A percentile compares a stretch with the other conserved stretches of the same genome.
phyloP scores from a whole-genome alignment of 2,888 invertebrate species.

The Notodonta ziczac region DNA sequence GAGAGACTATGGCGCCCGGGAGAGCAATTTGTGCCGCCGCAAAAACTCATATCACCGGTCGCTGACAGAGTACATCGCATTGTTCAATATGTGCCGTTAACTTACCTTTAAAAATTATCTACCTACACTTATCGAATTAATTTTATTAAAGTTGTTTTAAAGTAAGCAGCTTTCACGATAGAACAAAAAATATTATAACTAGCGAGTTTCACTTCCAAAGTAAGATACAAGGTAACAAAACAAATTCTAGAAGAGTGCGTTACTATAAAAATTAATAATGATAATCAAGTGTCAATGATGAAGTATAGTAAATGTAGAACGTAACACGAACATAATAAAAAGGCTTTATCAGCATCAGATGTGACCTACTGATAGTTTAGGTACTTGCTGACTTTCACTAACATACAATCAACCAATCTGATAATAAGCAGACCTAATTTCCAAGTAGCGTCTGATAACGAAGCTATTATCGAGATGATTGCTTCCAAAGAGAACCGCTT shows the following conservation, averaged over 20 bases:
- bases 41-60: conserved; percentile 60
- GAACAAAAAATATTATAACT: too few relatives aligned
- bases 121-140: not conserved
- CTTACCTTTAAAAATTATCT: conserved; percentile 24
- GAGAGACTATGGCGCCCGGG: conserved; percentile 51
- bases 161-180: too few relatives aligned
- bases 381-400: conserved; percentile 31
- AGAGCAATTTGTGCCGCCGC: conserved; percentile 60
- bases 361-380: conserved; percentile 19
- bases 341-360: conserved; percentile 22
- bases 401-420: conserved; percentile 35
- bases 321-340: conserved; percentile 18
- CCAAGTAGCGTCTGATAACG: conserved; percentile 68
- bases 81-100: conserved; percentile 36
- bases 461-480: conserved; percentile 73
- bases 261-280: not conserved
- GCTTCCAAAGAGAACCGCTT: conserved; percentile 54
- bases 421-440: conserved; percentile 51
- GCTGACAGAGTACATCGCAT: conserved; percentile 37
- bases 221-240: not conserved
- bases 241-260: not conserved
- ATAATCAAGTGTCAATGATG: conserved; percentile 30
- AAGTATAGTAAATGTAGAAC: conserved; percentile 30
- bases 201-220: too few relatives aligned
- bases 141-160: not conserved